phyloP scores from a whole-genome alignment of 2,888 invertebrate genomes.

The Empis stercorea region DNA sequence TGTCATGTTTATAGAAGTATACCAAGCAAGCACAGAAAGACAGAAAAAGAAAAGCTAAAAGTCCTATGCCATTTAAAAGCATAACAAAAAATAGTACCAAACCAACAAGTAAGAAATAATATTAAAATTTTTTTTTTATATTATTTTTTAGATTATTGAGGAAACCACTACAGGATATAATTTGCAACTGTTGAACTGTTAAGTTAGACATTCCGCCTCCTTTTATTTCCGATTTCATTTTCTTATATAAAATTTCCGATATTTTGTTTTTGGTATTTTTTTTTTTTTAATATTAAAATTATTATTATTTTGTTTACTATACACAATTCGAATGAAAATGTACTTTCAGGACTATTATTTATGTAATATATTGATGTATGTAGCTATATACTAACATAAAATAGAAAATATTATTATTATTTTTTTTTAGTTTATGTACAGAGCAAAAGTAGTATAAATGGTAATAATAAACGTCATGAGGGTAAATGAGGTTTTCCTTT shows the following conservation, averaged over 20 bases:
- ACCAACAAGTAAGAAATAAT: not conserved
- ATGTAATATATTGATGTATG: no score
- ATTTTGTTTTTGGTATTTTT: no score
- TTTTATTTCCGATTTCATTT: not conserved
- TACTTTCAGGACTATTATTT: no score
- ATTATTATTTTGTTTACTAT: no score
- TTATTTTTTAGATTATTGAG: not conserved
- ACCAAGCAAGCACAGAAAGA: not conserved
- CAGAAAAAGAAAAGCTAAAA: no score
- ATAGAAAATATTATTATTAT: no score
- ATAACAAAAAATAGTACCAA: no score
- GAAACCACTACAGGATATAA: not conserved
- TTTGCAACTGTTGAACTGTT: not conserved
- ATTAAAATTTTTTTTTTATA: not conserved
- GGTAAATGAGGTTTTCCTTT: constrained; percentile 2
- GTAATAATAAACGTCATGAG: constrained; percentile 1
- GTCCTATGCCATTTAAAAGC: not conserved
- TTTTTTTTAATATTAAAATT: no score
- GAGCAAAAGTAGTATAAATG: no score
- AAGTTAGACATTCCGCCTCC: not conserved
- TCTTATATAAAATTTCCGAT: no score
- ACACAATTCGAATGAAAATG: no score
- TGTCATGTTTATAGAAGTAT: not conserved
- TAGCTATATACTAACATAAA: no score
- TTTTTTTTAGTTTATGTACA: not conserved